Conservation (phyloP, 2,113 vertebrate species). For the Antennarius striatus region DNA sequence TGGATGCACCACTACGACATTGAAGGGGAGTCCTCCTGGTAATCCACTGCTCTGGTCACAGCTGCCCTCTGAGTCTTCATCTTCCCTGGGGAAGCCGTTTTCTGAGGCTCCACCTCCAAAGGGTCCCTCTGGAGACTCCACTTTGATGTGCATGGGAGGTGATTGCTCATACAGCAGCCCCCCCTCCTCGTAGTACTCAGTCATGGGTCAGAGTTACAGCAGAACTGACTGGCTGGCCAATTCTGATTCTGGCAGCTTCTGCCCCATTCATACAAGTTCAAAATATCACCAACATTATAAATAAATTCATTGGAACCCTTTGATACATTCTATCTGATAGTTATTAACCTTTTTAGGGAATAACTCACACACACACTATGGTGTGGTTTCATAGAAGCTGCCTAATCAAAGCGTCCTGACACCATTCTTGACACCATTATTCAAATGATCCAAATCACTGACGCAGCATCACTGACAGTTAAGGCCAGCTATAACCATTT, state of each 20-base stretch:
- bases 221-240: slow-evolving; percentile 74
- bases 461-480: slow-evolving; percentile 2
- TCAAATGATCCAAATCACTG: slow-evolving; percentile 2
- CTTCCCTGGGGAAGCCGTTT: slow-evolving; percentile 81
- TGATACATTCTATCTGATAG: slow-evolving; percentile 4
- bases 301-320: slow-evolving; percentile 21
- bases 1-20: slow-evolving; percentile 84
- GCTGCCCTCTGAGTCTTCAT: slow-evolving; percentile 82
- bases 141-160: slow-evolving; percentile 86
- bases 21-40: slow-evolving; percentile 81
- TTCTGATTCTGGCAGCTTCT: slow-evolving; percentile 62
- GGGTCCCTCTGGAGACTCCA: slow-evolving; percentile 84
- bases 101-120: slow-evolving; percentile 80
- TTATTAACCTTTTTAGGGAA: slow-evolving; percentile 5
- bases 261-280: slow-evolving; percentile 67
- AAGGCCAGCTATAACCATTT: slow-evolving; percentile 12
- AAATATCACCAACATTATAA: slow-evolving; percentile 4
- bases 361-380: slow-evolving; percentile 20
- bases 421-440: background rate
- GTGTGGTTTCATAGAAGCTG: background rate
- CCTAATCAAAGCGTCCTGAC: background rate
- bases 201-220: slow-evolving; percentile 79
- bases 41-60: slow-evolving; percentile 75
- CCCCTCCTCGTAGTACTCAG: slow-evolving; percentile 85
- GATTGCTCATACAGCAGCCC: slow-evolving; percentile 85